Evolutionary conservation across 1,140 invertebrate species (phyloP).

Genomic region (Dendrolimus kikuchii): DNA sequence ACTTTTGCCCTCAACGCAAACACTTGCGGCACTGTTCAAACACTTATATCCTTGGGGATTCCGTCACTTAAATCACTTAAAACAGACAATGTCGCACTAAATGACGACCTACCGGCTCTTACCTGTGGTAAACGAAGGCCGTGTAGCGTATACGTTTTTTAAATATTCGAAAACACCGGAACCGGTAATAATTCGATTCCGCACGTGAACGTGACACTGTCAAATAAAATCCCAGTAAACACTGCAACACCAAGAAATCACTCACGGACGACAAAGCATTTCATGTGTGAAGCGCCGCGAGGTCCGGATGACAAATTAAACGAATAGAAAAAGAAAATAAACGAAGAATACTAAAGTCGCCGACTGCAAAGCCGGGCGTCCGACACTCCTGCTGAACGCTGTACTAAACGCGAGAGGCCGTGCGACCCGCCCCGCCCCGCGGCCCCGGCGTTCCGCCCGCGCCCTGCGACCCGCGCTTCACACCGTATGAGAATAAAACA

Average conservation of each 20-base stretch:
- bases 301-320: conserved; percentile 59
- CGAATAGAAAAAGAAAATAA: conserved; percentile 71
- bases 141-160: conserved; percentile 37
- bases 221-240: conserved; percentile 48
- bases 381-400: conserved; percentile 67
- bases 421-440: conserved; percentile 54
- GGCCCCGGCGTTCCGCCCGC: conserved; percentile 37
- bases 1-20: conserved; percentile 29
- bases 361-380: conserved; percentile 62
- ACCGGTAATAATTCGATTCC: conserved; percentile 61
- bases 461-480: conserved; percentile 50
- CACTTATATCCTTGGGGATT: conserved; percentile 28
- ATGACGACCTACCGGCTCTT: conserved; percentile 50
- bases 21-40: conserved; percentile 18
- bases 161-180: conserved; percentile 65
- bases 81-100: conserved; percentile 43
- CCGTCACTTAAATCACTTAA: conserved; percentile 26
- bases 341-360: conserved; percentile 68
- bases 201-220: conserved; percentile 61
- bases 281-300: conserved; percentile 34
- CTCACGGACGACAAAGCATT: conserved; percentile 36
- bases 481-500: conserved; percentile 42
- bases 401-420: conserved; percentile 68
- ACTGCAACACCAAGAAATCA: conserved; percentile 42
- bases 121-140: conserved; percentile 59